Evolutionary conservation across 2,888 invertebrate genomes (phyloP), one percentile per base, ranked within the genome.

Genomic region (Tinea pellionella): DNA sequence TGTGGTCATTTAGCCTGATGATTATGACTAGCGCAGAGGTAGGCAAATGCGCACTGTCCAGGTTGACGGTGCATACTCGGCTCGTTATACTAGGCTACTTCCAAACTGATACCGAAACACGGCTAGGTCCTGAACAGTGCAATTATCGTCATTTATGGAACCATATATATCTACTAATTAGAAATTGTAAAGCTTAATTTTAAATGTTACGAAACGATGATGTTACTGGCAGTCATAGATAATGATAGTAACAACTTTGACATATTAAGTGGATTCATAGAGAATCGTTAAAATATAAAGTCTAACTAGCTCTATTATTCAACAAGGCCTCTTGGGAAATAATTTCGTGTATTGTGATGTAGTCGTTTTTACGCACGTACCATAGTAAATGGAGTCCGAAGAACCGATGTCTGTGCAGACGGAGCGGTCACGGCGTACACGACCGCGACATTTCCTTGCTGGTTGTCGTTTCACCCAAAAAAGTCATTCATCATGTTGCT

Each of bases 321-420:
- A 68, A 69, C 68, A 61, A 67, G 66, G 65, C 67, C 73, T 70
- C 67, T 64, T 63, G 69, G 74, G 74, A 74, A 74, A 75, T 73
- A 72, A 69, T 71, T 73, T 69, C 68, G 68, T 74, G 70, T 71
- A 69, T 67, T 66, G 61, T 61, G 61, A 60, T 55, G 60, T 11
- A 42, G 42, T 43, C 67, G 69, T 75, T 76, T 80, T 78, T 74
- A 81, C 74, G 81, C 82, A 79, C 80, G 79, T 79, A 76, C 69
- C n/a, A 64, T 67, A 67, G 66, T 70, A 72, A 78, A 80, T 78
- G 73, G 75, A 71, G 70, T 19, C 47, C 55, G 18, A 77, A 77
- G 78, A 77, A 78, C 57, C 57, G 57, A 77, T 77, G 77, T 78
- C 78, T 69, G 75, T 71, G 67, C 74, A 74, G 75, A 77, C 73